phyloP scores from a whole-genome alignment of 64 coral and sea anemone species.

The Actinia tenebrosa region DNA sequence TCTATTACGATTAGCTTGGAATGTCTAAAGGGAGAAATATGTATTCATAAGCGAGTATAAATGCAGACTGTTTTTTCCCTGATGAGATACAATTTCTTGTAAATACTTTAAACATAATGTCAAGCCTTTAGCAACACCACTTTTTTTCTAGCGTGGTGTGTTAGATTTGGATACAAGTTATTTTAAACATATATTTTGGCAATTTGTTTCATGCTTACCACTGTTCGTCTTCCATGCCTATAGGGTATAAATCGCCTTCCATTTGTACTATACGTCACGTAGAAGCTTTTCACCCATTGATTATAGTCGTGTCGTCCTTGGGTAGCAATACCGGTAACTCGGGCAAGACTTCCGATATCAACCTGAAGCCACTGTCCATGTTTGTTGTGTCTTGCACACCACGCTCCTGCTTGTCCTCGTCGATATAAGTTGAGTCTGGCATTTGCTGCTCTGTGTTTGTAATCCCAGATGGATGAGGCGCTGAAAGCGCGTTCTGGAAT shows the following conservation, averaged over 20 bases:
- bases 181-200: no score
- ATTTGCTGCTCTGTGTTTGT: conserved; percentile 58
- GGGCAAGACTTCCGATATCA: conserved; percentile 32
- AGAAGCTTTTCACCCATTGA: conserved; percentile 87
- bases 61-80: no score
- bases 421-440: conserved; percentile 46
- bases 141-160: no score
- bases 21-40: no score
- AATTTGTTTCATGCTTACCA: conserved; percentile 2
- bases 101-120: no score
- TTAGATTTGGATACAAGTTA: no score
- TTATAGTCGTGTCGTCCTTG: conserved; percentile 58
- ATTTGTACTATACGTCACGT: conserved; percentile 61
- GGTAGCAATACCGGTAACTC: conserved; percentile 44
- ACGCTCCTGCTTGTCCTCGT: conserved; percentile 42
- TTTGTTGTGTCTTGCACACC: conserved; percentile 51
- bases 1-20: no score
- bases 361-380: conserved; percentile 73
- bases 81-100: no score
- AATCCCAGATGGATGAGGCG: conserved; percentile 55
- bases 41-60: no score
- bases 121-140: no score
- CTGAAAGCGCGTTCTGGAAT: conserved; percentile 56
- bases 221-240: conserved; percentile 27
- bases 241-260: conserved; percentile 59